Evolutionary conservation across 2,113 vertebrate genomes (phyloP).

Genomic region (Nothocercus nigrocapillus): DNA sequence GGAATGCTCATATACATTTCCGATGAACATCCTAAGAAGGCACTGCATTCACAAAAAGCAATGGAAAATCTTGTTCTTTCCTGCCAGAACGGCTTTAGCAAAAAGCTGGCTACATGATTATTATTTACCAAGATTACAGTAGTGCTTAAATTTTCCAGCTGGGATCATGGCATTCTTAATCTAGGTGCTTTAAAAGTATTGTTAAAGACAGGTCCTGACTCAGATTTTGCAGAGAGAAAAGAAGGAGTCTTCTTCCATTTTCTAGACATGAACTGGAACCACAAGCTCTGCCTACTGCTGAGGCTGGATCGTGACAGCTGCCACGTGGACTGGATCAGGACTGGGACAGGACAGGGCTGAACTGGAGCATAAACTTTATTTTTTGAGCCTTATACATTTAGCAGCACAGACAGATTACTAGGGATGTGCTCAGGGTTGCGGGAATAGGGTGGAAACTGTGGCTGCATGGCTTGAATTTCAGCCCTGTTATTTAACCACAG

Average conservation of each 20-base stretch:
- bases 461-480: neutral
- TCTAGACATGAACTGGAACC: neutral
- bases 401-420: neutral
- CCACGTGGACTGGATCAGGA: neutral
- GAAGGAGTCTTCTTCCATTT: neutral
- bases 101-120: neutral
- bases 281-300: neutral
- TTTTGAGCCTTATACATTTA: neutral
- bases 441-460: neutral
- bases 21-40: neutral
- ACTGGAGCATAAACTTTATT: neutral
- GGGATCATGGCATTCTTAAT: neutral
- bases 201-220: neutral
- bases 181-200: neutral
- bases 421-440: neutral
- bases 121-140: neutral
- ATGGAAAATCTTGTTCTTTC: neutral
- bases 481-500: accelerated
- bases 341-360: too few relatives aligned
- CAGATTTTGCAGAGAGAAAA: neutral
- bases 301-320: neutral
- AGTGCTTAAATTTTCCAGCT: neutral
- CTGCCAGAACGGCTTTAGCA: neutral
- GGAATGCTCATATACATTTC: slow-evolving; percentile 33
- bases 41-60: neutral